Percentiles rank a stretch among this genome's conserved stretches.
These are phyloP conservation scores for Sebastes schlegelii DNA, from an alignment of 2,113 vertebrate genomes.

Conservation along the genomic window DNA sequence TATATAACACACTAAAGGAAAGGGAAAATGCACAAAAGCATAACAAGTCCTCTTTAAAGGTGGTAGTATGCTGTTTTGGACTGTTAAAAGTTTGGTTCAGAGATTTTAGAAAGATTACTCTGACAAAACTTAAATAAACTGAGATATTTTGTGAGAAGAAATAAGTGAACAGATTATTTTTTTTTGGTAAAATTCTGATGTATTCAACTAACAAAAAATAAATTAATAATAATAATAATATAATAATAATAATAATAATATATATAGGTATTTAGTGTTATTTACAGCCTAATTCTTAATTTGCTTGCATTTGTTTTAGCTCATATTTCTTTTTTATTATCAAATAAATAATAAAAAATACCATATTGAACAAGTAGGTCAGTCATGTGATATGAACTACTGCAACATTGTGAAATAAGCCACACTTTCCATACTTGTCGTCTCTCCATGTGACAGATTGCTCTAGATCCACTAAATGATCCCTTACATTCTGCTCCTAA, in stretches of 20 bases:
- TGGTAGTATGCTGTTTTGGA: slow-evolving; percentile 6
- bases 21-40: no score
- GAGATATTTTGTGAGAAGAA: slow-evolving; percentile 24
- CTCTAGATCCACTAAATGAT: slow-evolving; percentile 46
- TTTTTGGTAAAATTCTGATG: slow-evolving; percentile 8
- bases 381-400: not conserved
- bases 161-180: slow-evolving; percentile 1
- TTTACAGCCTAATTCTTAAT: not conserved
- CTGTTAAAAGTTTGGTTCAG: slow-evolving; percentile 21
- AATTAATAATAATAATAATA: not conserved
- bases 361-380: not conserved
- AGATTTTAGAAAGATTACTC: slow-evolving; percentile 36
- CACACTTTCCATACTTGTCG: slow-evolving; percentile 11
- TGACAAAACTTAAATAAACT: not conserved
- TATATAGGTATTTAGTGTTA: not conserved
- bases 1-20: no score
- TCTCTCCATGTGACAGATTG: slow-evolving; percentile 38
- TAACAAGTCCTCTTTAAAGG: not conserved
- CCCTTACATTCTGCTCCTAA: slow-evolving; percentile 45
- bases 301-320: not conserved
- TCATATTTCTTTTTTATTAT: not conserved
- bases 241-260: no score
- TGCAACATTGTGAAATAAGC: slow-evolving; percentile 5
- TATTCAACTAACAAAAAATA: not conserved
- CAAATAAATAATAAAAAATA: no score